Base-by-base conservation (phyloP, 2,113 vertebrate species). In the Pantherophis guttatus region DNA sequence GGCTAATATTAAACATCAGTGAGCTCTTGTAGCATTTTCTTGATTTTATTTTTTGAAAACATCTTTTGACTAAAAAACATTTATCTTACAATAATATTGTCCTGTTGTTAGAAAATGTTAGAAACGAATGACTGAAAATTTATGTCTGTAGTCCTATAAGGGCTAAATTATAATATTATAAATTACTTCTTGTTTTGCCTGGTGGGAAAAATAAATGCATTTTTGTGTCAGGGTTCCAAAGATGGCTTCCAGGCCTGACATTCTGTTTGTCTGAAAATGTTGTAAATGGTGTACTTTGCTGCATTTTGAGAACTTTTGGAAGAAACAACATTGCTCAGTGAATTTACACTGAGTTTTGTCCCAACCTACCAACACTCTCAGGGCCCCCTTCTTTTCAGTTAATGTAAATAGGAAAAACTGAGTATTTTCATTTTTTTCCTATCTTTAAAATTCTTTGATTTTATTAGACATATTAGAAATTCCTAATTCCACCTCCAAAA, bases 181-280 rank as follows among this genome's bases (percentile, higher is more conserved):
- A 98, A 98, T 98, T 97, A 98, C 97, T 95, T 23, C 96, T 98
- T 98, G 97, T 98, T 98, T 98, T 97, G 95, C 96, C 97, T 97
- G 97, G 97, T 93, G 94, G 96, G 97, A 94, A 97, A 96, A 98
- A 98, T 97, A 98, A 98, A 98, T 97, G 97, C 96, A 97, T 97
- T 98, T 98, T 97, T 93, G 48, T 50, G 48, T 50, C 48, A 50
- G 48, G 48, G 48, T 50, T 50, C 48, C 48, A 50, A 50, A 50
- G 48, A 50, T 50, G 48, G 48, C 48, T 50, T 50, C 48, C 48
- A 50, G 48, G 48, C 48, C 48, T 50, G 48, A 50, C 48, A 50
- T 50, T 50, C 6, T 50, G 94, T 94, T 96, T 96, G 92, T 97
- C 29, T n/a, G 12, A 70, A 97, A 98, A 97, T 98, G 97, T 97